Percentiles rank a stretch among this genome's conserved stretches.
Evolutionary conservation across 92 coral and sea anemone species (phyloP).

Genomic region (Ricordea florida): DNA sequence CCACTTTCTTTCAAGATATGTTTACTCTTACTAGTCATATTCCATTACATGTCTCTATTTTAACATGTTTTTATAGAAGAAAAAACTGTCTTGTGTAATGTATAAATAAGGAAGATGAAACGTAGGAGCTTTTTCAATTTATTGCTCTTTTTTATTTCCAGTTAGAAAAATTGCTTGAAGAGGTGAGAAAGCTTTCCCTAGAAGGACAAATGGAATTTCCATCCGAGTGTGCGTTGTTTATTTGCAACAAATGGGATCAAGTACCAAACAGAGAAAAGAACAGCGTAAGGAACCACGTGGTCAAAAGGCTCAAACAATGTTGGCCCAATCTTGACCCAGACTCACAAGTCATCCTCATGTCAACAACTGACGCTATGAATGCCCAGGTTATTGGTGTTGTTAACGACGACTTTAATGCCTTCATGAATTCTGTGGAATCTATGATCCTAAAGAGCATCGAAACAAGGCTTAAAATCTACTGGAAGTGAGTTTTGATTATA

Average conservation of each 20-base stretch:
- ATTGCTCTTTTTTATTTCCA: neutral
- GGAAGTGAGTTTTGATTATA: constrained; percentile 9
- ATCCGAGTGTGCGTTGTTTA: constrained; percentile 48
- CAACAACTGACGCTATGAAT: constrained; percentile 23
- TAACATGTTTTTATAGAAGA: no score
- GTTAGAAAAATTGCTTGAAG: constrained; percentile 34
- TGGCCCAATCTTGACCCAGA: constrained; percentile 43
- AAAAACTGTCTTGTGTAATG: no score
- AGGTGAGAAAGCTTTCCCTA: constrained; percentile 5
- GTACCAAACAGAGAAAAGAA: constrained; percentile 8
- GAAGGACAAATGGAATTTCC: neutral
- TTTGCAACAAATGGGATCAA: constrained; percentile 61
- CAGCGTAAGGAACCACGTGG: constrained; percentile 19
- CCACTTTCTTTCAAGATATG: no score
- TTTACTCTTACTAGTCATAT: no score
- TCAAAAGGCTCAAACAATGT: neutral
- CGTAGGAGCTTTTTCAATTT: no score
- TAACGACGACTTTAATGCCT: constrained; percentile 6
- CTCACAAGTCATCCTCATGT: constrained; percentile 41
- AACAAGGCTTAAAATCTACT: constrained; percentile 28
- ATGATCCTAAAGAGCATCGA: constrained; percentile 41
- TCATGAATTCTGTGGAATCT: constrained; percentile 6
- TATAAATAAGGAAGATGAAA: no score
- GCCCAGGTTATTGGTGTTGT: constrained; percentile 1
- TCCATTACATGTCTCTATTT: no score